A percentile compares a stretch with the other conserved stretches of the same genome.
These are phyloP conservation scores for Drosophila longiperda DNA, from an alignment of 2,888 invertebrate species.

Conservation along the genomic window DNA sequence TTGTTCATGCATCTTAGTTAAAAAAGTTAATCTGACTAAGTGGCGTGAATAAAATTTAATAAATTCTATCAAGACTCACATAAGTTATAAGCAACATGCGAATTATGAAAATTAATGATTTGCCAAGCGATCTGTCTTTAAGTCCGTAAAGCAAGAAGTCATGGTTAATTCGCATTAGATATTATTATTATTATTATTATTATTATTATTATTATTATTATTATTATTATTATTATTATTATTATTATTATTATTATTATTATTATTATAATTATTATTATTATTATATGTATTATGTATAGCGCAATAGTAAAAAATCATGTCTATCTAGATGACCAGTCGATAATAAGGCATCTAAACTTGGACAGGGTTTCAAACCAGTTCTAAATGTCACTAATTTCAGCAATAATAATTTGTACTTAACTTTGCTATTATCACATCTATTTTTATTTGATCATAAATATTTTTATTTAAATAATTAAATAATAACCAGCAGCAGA, in stretches of 20 bases:
- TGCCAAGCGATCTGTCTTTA: not conserved
- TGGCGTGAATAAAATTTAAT: conserved; percentile 49
- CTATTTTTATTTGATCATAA: conserved; percentile 10
- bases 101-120: conserved; percentile 26
- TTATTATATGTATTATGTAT: conserved; percentile 11
- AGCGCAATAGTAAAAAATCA: conserved; percentile 63
- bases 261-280: no score
- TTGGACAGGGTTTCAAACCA: conserved; percentile 55
- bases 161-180: not conserved
- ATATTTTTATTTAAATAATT: conserved; percentile 1
- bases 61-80: conserved; percentile 20
- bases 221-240: no score
- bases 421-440: conserved; percentile 25
- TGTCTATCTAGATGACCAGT: conserved; percentile 53
- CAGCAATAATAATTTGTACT: conserved; percentile 20
- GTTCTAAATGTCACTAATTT: conserved; percentile 48
- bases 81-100: conserved; percentile 26
- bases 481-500: conserved; percentile 74
- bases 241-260: no score
- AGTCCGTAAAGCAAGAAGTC: not conserved
- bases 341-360: conserved; percentile 54
- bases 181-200: no score
- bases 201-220: no score
- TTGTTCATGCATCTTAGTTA: conserved; percentile 7
- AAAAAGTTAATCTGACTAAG: conserved; percentile 27